Base-by-base conservation (phyloP, 1,140 invertebrate species). In the Philotrypesis tridentata region DNA sequence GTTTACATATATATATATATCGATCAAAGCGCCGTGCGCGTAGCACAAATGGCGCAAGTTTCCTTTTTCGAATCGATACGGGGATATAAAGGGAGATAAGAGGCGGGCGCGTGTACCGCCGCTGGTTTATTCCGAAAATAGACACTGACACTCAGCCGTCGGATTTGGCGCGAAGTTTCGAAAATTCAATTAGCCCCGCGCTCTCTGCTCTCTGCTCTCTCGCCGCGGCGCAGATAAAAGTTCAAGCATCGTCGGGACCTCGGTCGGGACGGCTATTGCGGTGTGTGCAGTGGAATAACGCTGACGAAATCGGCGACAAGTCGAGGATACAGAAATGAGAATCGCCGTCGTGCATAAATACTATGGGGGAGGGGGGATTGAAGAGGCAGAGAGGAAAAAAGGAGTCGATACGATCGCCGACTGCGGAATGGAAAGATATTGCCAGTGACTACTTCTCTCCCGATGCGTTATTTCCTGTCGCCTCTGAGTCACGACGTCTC, bases 381-480 rank as follows among this genome's bases (percentile, higher is more conserved):
- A 61, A 27, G 23, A 63, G 23, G 7, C 0, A 63, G 7, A 63
- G 11, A 63, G 3, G 33, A 21, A 74, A 74, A 33, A 17, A 60
- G 27, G 29, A 67, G 31, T 77, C 33, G 61, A 77, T 77, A 65
- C 29, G 29, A 76, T 76, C 73, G 31, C 23, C 60, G 31, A 76
- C 60, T 37, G 74, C 17, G 25, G 74, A 76, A 76, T 76, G 60
- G n/a, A 77, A 67, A 37, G 61, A 78, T 55, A 70, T 68, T 23
- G 40, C 43, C 21, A 21, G 23, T 61, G 9, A 48, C 71, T 74
- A n/a, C n/a, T n/a, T n/a, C n/a, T 25, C 23, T 71, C 33, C 31
- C 65, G 76, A 78, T 48, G 31, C 65, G 40, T 79, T 79, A 79
- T 72, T 79, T 79, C 68, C 78, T 79, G 67, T 5, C 25, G 12